Conservation (phyloP, 2,888 invertebrate genomes). For the Labia minor region DNA sequence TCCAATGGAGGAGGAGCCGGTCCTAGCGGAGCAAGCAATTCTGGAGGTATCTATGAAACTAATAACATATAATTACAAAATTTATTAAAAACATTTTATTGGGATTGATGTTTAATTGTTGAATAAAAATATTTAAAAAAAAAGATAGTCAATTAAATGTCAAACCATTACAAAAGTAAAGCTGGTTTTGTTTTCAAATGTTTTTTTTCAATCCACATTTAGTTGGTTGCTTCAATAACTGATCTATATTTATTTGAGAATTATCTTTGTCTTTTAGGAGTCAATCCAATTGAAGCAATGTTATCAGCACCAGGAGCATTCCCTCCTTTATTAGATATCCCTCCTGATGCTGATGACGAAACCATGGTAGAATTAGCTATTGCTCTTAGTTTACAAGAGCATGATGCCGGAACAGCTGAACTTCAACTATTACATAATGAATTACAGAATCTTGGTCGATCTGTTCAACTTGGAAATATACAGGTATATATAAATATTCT, state of each 20-base stretch:
- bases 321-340: constrained; percentile 73
- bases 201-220: no score
- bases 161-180: no score
- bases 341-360: constrained; percentile 93
- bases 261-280: no score
- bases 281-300: constrained; percentile 39
- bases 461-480: constrained; percentile 5
- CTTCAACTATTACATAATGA: background rate
- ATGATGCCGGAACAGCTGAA: constrained; percentile 29
- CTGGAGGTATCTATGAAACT: background rate
- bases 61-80: background rate
- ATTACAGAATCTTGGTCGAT: background rate
- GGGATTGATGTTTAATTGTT: background rate
- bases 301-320: constrained; percentile 45
- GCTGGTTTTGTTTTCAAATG: background rate
- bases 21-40: background rate
- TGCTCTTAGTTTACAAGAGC: constrained; percentile 72
- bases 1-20: background rate
- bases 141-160: no score
- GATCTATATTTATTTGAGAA: no score
- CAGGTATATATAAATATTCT: constrained; percentile 14
- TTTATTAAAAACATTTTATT: background rate
- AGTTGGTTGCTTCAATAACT: no score
- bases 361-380: constrained; percentile 95
- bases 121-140: no score